A percentile compares a stretch with the other conserved stretches of the same genome.
phyloP scores from a whole-genome alignment of 1,140 invertebrate genomes.

The Leptoteleia sp. region DNA sequence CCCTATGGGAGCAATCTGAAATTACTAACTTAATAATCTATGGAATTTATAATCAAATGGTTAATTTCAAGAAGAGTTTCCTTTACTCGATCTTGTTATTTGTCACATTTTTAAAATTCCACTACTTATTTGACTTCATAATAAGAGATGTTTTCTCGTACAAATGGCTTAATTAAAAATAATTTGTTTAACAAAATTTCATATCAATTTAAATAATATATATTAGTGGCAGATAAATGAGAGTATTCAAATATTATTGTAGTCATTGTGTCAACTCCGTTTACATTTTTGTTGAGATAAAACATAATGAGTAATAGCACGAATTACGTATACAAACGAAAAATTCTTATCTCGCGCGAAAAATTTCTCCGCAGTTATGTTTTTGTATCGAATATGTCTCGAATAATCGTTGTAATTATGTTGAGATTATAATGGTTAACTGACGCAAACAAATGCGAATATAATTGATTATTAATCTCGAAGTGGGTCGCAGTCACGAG shows the following conservation, averaged over 20 bases:
- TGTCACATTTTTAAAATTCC: too few species aligned
- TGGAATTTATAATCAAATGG: too few species aligned
- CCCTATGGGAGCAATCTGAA: too few species aligned
- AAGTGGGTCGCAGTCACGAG: neutral
- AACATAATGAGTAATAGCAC: neutral
- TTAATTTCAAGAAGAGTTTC: too few species aligned
- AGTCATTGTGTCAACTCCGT: neutral
- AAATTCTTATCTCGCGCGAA: neutral
- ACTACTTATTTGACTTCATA: too few species aligned
- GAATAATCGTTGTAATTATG: neutral
- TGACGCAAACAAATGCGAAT: conserved; percentile 1
- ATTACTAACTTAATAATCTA: too few species aligned
- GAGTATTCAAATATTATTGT: neutral
- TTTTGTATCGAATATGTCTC: neutral
- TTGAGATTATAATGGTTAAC: neutral
- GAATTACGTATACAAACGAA: neutral
- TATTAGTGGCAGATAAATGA: neutral
- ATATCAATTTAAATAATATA: neutral
- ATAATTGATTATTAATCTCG: conserved; percentile 1
- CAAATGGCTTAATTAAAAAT: too few species aligned
- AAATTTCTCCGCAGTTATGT: neutral
- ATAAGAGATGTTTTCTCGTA: too few species aligned
- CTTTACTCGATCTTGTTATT: too few species aligned
- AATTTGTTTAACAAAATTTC: too few species aligned
- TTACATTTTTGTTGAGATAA: conserved; percentile 2